Percentiles rank a stretch among this genome's conserved stretches.
Evolutionary conservation across 53 echinoderm and acorn worm genomes (phyloP).

Genomic region (Crossaster papposus): DNA sequence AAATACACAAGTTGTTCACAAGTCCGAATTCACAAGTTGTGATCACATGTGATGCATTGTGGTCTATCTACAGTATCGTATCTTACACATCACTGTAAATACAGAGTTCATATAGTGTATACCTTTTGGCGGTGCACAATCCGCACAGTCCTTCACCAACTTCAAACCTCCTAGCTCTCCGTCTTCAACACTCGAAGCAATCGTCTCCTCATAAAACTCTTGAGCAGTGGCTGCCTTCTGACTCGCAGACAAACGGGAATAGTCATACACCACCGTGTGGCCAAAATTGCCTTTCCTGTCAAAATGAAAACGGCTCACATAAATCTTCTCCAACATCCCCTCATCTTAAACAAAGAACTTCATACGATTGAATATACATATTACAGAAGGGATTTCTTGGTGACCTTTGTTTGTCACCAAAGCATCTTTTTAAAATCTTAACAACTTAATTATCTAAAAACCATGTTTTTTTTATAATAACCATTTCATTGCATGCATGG

Average conservation of each 20-base stretch:
- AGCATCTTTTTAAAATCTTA: neutral
- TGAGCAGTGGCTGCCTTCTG: slow-evolving; percentile 16
- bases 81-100: neutral
- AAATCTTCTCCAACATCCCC: no score
- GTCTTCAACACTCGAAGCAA: neutral
- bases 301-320: neutral
- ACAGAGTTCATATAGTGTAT: neutral
- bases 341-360: no score
- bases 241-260: slow-evolving; percentile 5
- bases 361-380: no score
- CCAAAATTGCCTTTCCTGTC: slow-evolving; percentile 21
- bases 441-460: no score
- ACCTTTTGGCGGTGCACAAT: slow-evolving; percentile 26
- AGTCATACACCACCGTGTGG: slow-evolving; percentile 44
- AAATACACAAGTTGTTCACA: no score
- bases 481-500: no score
- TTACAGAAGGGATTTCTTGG: no score
- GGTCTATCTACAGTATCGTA: neutral
- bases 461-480: no score
- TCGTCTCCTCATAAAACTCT: slow-evolving; percentile 28
- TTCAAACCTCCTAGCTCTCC: slow-evolving; percentile 34
- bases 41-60: neutral
- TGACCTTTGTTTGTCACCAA: neutral
- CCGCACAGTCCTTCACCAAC: slow-evolving; percentile 10
- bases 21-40: neutral